Conservation (phyloP, 2,888 invertebrate species). For the Byasa hedistus region DNA sequence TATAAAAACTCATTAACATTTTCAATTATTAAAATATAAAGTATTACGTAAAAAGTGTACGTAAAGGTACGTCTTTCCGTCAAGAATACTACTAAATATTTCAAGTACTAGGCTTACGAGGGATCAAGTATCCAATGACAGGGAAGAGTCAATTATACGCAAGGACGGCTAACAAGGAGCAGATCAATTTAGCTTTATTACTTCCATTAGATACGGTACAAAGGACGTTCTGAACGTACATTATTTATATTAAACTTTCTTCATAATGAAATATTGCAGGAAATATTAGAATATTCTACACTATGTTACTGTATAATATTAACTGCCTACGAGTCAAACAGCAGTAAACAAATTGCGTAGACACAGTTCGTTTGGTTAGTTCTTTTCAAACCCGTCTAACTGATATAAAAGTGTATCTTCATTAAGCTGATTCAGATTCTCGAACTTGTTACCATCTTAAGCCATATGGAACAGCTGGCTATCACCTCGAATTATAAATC, state of each 20-base stretch:
- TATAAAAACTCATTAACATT: background rate
- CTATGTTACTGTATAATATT: no score
- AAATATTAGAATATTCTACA: no score
- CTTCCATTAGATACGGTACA: constrained; percentile 43
- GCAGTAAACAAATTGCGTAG: no score
- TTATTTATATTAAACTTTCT: constrained; percentile 4
- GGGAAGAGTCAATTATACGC: constrained; percentile 79
- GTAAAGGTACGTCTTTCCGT: constrained; percentile 31
- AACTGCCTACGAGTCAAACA: no score
- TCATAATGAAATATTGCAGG: no score
- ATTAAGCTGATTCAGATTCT: no score
- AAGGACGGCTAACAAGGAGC: constrained; percentile 71
- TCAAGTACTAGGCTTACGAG: constrained; percentile 49
- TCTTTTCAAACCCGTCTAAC: no score
- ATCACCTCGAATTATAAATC: no score
- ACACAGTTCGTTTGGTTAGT: no score
- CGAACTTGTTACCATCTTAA: no score
- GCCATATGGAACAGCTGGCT: no score
- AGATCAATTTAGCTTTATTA: constrained; percentile 75
- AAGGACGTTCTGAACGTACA: constrained; percentile 33
- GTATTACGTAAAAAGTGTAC: background rate
- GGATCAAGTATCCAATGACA: constrained; percentile 63
- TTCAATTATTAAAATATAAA: background rate
- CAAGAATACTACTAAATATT: constrained; percentile 54
- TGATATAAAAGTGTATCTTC: no score